Conservation (phyloP, 2,113 vertebrate genomes). For the Xenopus laevis region DNA sequence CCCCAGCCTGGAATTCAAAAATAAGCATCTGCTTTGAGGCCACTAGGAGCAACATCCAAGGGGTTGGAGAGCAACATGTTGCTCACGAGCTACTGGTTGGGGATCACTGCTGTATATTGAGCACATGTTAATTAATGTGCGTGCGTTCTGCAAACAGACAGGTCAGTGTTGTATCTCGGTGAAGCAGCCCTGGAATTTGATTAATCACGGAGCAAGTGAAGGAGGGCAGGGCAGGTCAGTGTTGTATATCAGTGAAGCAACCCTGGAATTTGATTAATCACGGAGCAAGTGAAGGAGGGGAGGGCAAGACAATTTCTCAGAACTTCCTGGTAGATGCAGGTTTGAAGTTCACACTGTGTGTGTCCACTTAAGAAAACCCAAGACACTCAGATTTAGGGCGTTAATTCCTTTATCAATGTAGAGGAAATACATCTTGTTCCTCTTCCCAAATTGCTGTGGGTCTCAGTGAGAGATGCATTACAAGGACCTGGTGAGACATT, state of each 20-base stretch:
- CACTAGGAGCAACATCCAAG: too few relatives aligned
- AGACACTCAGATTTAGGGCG: not conserved
- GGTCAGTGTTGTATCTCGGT: not conserved
- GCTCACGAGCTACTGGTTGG: too few relatives aligned
- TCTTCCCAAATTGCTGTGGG: not conserved
- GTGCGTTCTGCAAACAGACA: not conserved
- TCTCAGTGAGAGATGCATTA: slow-evolving; percentile 65
- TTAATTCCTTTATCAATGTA: not conserved
- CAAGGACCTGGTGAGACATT: slow-evolving; percentile 71
- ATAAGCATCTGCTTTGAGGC: too few relatives aligned
- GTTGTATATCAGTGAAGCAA: slow-evolving; percentile 7
- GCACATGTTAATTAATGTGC: too few relatives aligned
- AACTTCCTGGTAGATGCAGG: slow-evolving; percentile 25
- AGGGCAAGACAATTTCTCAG: not conserved
- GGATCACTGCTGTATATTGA: too few relatives aligned
- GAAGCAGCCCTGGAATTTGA: slow-evolving; percentile 23
- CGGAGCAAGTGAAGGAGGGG: not conserved
- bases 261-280: slow-evolving; percentile 5
- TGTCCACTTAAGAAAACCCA: not conserved
- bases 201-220: not conserved
- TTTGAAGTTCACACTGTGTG: too few relatives aligned
- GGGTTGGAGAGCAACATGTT: too few relatives aligned
- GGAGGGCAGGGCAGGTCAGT: slow-evolving; percentile 4
- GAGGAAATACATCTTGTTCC: not conserved
- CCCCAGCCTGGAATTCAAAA: too few relatives aligned